Conservation (phyloP, 1,140 invertebrate species). For the Drosophila triauraria region DNA sequence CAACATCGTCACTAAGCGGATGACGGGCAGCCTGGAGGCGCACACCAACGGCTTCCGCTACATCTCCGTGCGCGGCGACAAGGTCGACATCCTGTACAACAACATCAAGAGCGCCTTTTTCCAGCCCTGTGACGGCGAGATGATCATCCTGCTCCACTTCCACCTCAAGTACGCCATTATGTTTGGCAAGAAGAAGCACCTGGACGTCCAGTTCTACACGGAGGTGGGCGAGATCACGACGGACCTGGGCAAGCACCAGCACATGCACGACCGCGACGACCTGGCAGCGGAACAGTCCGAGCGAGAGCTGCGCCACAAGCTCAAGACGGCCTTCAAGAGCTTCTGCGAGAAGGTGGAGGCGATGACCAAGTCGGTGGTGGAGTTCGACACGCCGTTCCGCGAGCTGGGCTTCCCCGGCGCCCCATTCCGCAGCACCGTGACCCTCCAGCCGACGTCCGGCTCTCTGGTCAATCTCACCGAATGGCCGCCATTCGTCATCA, state of each 20-base stretch:
- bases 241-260: constrained; percentile 99
- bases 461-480: constrained; percentile 99
- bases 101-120: constrained; percentile 99
- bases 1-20: constrained; percentile 99
- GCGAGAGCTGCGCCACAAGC: constrained; percentile 96
- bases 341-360: constrained; percentile 99
- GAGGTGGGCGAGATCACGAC: constrained; percentile 99
- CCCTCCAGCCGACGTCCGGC: constrained; percentile 98
- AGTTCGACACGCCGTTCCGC: constrained; percentile 99
- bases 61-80: constrained; percentile 98
- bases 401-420: constrained; percentile 99
- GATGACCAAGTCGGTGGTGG: constrained; percentile 98
- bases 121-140: constrained; percentile 99
- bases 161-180: constrained; percentile 99
- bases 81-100: constrained; percentile 99
- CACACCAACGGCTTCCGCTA: constrained; percentile 99
- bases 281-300: constrained; percentile 99
- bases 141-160: constrained; percentile 99
- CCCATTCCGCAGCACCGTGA: constrained; percentile 98
- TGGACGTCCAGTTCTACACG: constrained; percentile 99
- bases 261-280: constrained; percentile 99
- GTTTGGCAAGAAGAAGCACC: constrained; percentile 99
- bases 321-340: constrained; percentile 98
- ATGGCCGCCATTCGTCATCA: constrained; percentile 99
- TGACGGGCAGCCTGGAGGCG: constrained; percentile 97